Percentiles rank a stretch among this genome's conserved stretches.
phyloP scores from a whole-genome alignment of 2,797 vertebrate species.

The Sebastes paucispinis region DNA sequence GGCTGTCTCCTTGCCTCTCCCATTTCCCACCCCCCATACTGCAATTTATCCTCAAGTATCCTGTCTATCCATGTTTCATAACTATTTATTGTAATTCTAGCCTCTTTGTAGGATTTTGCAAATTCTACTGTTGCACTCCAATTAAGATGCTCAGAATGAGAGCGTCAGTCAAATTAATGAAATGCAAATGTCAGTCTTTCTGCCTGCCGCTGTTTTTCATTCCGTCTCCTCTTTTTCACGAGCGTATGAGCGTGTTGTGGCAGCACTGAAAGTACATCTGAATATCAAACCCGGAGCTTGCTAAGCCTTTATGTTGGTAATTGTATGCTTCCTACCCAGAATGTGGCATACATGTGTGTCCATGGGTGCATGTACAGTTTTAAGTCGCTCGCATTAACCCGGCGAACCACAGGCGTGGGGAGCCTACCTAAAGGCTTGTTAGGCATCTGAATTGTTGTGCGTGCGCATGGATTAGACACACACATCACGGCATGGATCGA shows the following conservation, averaged over 20 bases:
- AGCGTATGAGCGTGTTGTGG: conserved; percentile 7
- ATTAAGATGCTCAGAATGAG: conserved; percentile 47
- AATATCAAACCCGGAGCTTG: conserved; percentile 31
- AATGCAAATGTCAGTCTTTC: conserved; percentile 59
- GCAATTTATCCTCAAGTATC: conserved; percentile 10
- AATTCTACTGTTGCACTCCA: conserved; percentile 43
- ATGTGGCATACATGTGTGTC: conserved; percentile 12
- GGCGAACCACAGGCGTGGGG: conserved; percentile 23
- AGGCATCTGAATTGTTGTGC: conserved; percentile 43
- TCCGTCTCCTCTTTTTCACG: conserved; percentile 16
- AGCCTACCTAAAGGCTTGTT: conserved; percentile 41
- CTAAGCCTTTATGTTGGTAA: conserved; percentile 16
- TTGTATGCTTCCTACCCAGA: conserved; percentile 29
- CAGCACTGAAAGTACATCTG: conserved; percentile 9
- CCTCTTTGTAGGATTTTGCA: conserved; percentile 23
- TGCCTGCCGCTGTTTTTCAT: conserved; percentile 29
- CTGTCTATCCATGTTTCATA: conserved; percentile 18
- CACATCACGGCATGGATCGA: conserved; percentile 10
- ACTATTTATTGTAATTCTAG: conserved; percentile 24
- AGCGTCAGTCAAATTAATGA: conserved; percentile 56
- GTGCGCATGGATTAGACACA: conserved; percentile 5
- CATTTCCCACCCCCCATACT: neutral
- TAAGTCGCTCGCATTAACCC: conserved; percentile 55
- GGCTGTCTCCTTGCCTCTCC: neutral
- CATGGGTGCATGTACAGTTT: conserved; percentile 38